These are phyloP conservation scores for Balearica regulorum DNA, from an alignment of 2,797 vertebrate species.

Conservation along the genomic window DNA sequence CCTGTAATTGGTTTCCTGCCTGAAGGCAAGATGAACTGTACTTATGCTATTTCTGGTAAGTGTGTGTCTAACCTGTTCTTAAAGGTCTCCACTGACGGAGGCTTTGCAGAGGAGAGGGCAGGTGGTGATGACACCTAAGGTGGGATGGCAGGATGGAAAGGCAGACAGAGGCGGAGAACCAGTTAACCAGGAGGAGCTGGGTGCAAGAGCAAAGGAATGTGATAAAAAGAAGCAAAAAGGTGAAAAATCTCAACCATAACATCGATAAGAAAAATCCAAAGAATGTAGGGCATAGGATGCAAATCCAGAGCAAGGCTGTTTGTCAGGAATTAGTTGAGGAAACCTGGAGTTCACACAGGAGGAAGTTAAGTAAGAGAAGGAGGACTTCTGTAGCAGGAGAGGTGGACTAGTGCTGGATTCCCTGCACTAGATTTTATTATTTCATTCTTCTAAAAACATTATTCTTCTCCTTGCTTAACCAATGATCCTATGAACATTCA, in stretches of 20 bases:
- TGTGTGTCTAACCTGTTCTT: conserved; percentile 1
- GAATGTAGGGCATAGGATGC: background rate
- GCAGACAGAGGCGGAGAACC: background rate
- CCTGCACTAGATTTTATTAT: background rate
- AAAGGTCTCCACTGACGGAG: background rate
- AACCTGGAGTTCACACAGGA: background rate
- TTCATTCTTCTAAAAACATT: background rate
- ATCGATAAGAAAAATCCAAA: background rate
- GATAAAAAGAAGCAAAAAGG: background rate
- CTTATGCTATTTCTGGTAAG: conserved; percentile 44
- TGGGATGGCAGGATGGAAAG: background rate
- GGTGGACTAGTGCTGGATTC: background rate
- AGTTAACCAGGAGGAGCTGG: background rate
- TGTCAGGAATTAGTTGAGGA: background rate
- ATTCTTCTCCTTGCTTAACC: background rate
- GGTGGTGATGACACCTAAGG: background rate
- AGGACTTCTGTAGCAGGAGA: background rate
- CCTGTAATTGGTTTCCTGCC: conserved; percentile 51
- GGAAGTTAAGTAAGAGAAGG: background rate
- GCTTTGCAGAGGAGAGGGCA: background rate
- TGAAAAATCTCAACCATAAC: background rate
- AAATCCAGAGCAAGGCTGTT: background rate
- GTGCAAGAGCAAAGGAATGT: background rate
- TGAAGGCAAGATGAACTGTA: conserved; percentile 1
- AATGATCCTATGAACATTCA: background rate